phyloP scores from a whole-genome alignment of 2,797 vertebrate genomes.

The Enteromius trimaculatus region DNA sequence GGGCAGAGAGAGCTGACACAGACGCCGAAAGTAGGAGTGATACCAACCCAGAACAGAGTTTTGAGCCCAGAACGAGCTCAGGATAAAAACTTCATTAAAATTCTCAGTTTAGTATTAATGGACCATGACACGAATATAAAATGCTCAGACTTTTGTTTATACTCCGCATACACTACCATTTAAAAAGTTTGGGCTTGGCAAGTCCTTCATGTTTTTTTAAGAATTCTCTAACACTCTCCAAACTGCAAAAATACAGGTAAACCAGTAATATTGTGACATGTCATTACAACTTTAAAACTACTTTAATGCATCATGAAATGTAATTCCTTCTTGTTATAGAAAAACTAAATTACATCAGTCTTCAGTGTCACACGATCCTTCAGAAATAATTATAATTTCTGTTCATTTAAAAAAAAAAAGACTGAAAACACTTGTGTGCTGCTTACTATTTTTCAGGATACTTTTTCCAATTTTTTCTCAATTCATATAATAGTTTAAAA shows the following conservation, averaged over 20 bases:
- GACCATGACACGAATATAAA: not conserved
- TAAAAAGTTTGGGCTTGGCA: not conserved
- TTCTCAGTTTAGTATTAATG: not conserved
- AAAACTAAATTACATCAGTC: not conserved
- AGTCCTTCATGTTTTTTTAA: not conserved
- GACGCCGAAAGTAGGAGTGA: not conserved
- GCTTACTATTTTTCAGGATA: not conserved
- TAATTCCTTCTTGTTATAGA: not conserved
- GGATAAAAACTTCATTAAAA: not conserved
- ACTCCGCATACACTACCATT: not conserved
- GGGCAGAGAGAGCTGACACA: constrained; percentile 28
- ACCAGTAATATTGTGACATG: not conserved
- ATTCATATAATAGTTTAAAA: not conserved
- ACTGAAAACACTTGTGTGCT: not conserved
- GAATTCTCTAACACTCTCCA: not conserved
- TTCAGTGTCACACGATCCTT: not conserved
- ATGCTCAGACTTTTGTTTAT: not conserved
- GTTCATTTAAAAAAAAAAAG: too few species aligned
- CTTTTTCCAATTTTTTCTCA: not conserved
- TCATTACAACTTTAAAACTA: not conserved
- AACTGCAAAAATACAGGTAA: not conserved
- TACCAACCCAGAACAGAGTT: constrained; percentile 17
- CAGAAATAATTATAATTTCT: not conserved
- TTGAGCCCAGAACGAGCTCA: not conserved
- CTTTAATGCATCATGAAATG: not conserved